Evolutionary conservation across 2,888 invertebrate genomes (phyloP), one percentile per base, ranked within the genome.

Genomic region (Drosophila heteroneura): DNA sequence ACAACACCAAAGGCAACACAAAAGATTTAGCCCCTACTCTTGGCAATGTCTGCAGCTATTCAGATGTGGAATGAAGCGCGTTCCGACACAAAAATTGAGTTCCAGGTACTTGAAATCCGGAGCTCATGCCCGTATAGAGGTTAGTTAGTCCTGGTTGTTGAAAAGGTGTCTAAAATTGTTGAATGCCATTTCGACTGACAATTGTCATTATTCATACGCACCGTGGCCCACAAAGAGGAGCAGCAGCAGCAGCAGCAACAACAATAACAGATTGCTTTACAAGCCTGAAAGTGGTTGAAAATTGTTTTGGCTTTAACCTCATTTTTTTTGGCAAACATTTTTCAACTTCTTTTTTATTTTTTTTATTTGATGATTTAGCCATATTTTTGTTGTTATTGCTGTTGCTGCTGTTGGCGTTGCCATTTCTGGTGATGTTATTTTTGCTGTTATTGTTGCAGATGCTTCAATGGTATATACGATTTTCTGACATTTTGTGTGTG

Each of bases 151-250:
- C 22, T 28, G 33, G 9, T 37, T 41, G 37, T 53, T 65, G 10
- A n/a, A 54, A 54, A 26, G 51, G 58, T 68, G 66, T 67, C 54
- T 63, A 44, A 66, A 74, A 72, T 75, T 64, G 69, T 71, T 76
- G 54, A 68, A 57, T 70, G 62, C 75, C 76, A 74, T 82, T 87
- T 74, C 51, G 70, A 70, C 70, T 78, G 63, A 75, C 76, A 74
- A 76, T 79, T 84, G 87, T 76, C 82, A 86, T 84, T 82, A 79
- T 65, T 84, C 82, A 86, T 87, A 83, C 87, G 83, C 83, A 81
- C 62, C 65, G 86, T 83, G 67, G 79, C 75, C 63, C 76, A 69
- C 74, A 60, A 51, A 35, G 56, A n/a, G 32, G n/a, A 39, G 22
- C 22, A 22, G 69, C 66, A 39, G 28, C 69, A 56, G 33, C 66